phyloP scores from a whole-genome alignment of 2,797 vertebrate genomes.

The Anas capensis region DNA sequence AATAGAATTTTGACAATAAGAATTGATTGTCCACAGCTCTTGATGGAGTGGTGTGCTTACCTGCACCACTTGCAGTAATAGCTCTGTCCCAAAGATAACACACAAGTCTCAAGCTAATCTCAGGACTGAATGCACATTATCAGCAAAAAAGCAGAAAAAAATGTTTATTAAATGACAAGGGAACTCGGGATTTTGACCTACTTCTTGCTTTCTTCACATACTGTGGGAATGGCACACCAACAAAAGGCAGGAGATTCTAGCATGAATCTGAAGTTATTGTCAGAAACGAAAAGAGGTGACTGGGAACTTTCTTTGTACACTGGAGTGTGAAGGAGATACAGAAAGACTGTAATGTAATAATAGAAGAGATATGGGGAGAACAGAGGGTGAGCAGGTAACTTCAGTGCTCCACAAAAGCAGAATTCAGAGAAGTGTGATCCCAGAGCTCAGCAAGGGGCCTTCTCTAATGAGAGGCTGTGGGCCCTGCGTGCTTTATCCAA shows the following conservation, averaged over 20 bases:
- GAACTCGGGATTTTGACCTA: not conserved
- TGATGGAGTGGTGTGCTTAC: not conserved
- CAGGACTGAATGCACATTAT: not conserved
- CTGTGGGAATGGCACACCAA: not conserved
- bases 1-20: not conserved
- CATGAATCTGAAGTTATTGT: not conserved
- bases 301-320: not conserved
- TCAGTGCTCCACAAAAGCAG: not conserved
- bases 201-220: not conserved
- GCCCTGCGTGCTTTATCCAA: not conserved
- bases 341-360: not conserved
- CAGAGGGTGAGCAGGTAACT: not conserved
- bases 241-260: not conserved
- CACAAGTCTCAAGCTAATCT: not conserved
- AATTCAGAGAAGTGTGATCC: not conserved
- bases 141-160: not conserved
- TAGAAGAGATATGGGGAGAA: not conserved
- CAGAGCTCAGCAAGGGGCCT: not conserved
- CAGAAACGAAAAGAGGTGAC: not conserved
- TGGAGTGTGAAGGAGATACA: not conserved
- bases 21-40: not conserved
- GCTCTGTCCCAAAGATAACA: not conserved
- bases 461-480: not conserved
- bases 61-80: rapidly evolving
- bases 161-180: not conserved